Percentiles rank a stretch among this genome's conserved stretches.
phyloP scores from a whole-genome alignment of 2,888 invertebrate species.

The Clepsis dumicolana region DNA sequence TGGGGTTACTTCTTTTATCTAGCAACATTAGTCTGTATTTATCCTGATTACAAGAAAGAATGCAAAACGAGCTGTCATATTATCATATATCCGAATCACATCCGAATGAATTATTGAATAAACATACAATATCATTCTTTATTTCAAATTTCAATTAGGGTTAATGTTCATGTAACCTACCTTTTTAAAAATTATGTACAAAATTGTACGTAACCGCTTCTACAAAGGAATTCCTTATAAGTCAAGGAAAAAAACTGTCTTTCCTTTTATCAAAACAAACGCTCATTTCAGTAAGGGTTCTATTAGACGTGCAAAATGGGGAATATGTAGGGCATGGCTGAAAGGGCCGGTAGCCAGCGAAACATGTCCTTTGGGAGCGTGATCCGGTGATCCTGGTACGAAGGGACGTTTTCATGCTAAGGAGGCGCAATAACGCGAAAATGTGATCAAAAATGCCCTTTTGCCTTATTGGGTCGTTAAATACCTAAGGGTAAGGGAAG shows the following conservation, averaged over 20 bases:
- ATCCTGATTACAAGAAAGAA: no score
- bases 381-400: conserved; percentile 25
- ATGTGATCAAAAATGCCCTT: conserved; percentile 39
- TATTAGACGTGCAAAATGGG: conserved; percentile 34
- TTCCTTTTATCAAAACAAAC: conserved; percentile 25
- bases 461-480: conserved; percentile 25
- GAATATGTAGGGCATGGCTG: conserved; percentile 35
- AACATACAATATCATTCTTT: no score
- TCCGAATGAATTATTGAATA: conserved; percentile 3
- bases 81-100: no score
- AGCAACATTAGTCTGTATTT: conserved; percentile 16
- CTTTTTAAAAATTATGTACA: neutral
- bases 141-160: no score
- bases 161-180: neutral
- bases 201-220: neutral
- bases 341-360: conserved; percentile 32
- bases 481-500: conserved; percentile 12
- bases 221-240: neutral
- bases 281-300: conserved; percentile 23
- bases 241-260: neutral
- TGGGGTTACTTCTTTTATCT: conserved; percentile 1
- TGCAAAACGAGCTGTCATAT: no score
- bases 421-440: conserved; percentile 37
- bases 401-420: conserved; percentile 31
- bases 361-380: conserved; percentile 35